Percentiles rank a stretch among this genome's conserved stretches.
These are phyloP conservation scores for Microctonus brassicae DNA, from an alignment of 2,888 invertebrate genomes.

Conservation along the genomic window DNA sequence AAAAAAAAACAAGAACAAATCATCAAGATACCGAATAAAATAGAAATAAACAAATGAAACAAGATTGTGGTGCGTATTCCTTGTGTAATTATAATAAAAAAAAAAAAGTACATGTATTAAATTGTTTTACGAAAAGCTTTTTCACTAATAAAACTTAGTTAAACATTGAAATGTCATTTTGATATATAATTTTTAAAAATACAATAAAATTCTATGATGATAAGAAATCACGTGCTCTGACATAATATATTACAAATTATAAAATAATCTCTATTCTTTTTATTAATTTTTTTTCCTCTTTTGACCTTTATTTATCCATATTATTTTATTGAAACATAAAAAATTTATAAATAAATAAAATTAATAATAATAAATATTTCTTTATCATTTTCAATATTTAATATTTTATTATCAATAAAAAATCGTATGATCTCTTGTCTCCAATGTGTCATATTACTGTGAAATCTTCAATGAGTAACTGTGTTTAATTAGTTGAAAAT, in stretches of 20 bases:
- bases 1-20: too few species aligned
- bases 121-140: constrained; percentile 63
- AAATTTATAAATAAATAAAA: background rate
- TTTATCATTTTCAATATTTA: background rate
- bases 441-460: background rate
- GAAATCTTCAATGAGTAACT: background rate
- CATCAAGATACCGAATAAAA: constrained; percentile 28
- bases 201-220: background rate
- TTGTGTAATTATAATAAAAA: constrained; percentile 47
- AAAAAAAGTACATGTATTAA: constrained; percentile 61
- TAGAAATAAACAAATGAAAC: constrained; percentile 22
- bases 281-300: too few species aligned
- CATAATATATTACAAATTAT: too few species aligned
- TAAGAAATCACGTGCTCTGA: background rate
- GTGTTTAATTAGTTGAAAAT: too few species aligned
- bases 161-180: constrained; percentile 11
- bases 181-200: background rate
- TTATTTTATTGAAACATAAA: background rate
- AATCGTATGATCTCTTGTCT: background rate
- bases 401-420: background rate
- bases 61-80: constrained; percentile 47
- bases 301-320: background rate
- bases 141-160: constrained; percentile 60
- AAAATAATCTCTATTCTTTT: too few species aligned
- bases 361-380: background rate